A percentile compares a stretch with the other conserved stretches of the same genome.
These are phyloP conservation scores for Drosophila barbarae DNA, from an alignment of 2,888 invertebrate genomes.

Conservation along the genomic window DNA sequence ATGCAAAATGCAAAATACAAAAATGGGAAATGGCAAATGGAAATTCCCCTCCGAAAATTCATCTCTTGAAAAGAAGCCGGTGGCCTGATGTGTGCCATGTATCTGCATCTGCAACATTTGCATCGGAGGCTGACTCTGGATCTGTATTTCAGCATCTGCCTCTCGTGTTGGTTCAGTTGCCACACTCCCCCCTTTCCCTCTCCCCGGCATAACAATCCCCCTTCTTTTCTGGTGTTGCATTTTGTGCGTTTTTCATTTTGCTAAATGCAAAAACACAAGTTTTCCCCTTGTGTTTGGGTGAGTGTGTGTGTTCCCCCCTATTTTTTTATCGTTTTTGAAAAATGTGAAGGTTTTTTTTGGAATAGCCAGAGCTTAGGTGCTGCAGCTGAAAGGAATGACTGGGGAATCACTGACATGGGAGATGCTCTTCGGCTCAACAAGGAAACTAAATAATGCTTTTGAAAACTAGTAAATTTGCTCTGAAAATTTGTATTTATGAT, in stretches of 20 bases:
- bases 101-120: slow-evolving; percentile 16
- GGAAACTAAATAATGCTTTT: neutral
- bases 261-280: slow-evolving; percentile 20
- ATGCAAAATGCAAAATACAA: neutral
- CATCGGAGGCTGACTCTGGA: slow-evolving; percentile 20
- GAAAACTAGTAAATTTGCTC: neutral
- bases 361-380: slow-evolving; percentile 15
- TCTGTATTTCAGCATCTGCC: slow-evolving; percentile 35
- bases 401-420: neutral
- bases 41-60: slow-evolving; percentile 11
- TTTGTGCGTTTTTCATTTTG: slow-evolving; percentile 36
- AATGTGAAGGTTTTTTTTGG: slow-evolving; percentile 11
- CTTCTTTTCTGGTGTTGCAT: slow-evolving; percentile 15
- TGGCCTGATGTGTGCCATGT: neutral
- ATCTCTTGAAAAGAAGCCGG: slow-evolving; percentile 8
- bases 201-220: neutral
- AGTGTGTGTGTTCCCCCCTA: neutral
- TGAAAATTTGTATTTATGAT: neutral
- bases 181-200: neutral
- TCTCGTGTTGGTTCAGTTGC: slow-evolving; percentile 38
- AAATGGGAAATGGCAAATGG: neutral
- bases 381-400: slow-evolving; percentile 3
- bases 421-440: neutral
- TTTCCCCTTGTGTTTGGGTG: neutral
- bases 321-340: neutral